Evolutionary conservation across 2,797 vertebrate genomes (phyloP), one percentile per base, ranked within the genome.

Genomic region (Streptopelia turtur): DNA sequence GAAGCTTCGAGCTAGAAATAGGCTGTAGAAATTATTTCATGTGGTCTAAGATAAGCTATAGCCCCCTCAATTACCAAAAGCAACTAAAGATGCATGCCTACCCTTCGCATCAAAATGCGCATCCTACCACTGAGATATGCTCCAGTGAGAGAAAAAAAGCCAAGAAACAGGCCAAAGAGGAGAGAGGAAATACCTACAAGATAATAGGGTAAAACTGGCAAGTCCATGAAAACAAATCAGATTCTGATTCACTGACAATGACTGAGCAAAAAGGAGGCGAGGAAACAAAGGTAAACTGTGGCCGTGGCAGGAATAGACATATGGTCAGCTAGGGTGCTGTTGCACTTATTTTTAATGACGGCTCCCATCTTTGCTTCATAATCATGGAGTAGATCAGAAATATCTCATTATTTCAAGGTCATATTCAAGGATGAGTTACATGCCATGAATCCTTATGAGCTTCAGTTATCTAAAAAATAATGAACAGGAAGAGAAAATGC

Each of bases 331-430:
- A 37, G 49, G 72, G 30, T 75, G 79, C 57, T 53, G 24, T 16
- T 85, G 65, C 82, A 7, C 2, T 71, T 71, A 63, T 57, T 86
- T 87, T 75, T 87, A 52, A 77, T 86, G 91, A 89, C 76, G 91
- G 80, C 39, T 93, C 69, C 76, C 63, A 11, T 76, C 68, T 91
- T 72, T 52, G 61, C 82, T 94, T 78, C 50, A 60, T 47, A 83
- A 81, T 63, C 72, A 30, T 8, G 76, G 71, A 68, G 14, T 3
- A 55, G 28, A 80, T 90, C 87, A 86, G 80, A 91, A 92, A 53
- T 41, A n/a, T 9, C 76, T 93, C 85, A 45, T 81, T 57, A 89
- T 82, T 94, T 91, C 74, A 83, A 93, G 88, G 85, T 79, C 85
- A 20, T 18, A 16, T 37, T 83, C 47, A 43, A 69, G 72, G 59